Evolutionary conservation across 2,113 vertebrate genomes (phyloP).

Genomic region (Sminthopsis crassicaudata): DNA sequence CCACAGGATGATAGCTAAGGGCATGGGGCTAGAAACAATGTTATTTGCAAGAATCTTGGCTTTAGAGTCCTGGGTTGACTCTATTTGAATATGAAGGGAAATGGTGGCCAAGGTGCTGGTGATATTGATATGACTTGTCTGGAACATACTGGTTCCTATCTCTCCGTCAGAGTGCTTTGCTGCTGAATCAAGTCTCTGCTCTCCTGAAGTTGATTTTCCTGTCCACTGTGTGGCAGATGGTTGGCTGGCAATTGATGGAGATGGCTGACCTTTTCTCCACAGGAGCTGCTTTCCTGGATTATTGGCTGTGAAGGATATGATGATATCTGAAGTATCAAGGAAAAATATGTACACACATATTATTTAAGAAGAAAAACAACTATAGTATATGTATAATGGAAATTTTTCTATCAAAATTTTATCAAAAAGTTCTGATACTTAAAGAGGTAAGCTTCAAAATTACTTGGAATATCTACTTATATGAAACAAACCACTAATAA

Average conservation of each 20-base stretch:
- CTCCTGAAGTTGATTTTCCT: not conserved
- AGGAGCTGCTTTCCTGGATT: not conserved
- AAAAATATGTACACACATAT: not conserved
- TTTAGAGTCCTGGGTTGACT: not conserved
- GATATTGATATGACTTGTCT: not conserved
- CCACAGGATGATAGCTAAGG: not conserved
- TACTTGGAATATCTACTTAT: not conserved
- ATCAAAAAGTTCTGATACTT: not conserved
- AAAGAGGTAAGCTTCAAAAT: not conserved
- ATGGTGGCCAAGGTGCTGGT: not conserved
- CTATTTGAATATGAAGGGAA: not conserved
- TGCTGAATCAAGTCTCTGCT: not conserved
- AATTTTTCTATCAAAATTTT: not conserved
- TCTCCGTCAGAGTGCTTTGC: not conserved
- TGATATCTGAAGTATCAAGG: not conserved
- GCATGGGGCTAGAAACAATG: not conserved
- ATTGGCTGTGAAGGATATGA: not conserved
- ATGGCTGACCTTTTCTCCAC: not conserved
- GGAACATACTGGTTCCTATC: not conserved
- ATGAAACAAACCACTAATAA: not conserved
- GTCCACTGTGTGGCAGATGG: not conserved
- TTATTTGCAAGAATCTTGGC: not conserved
- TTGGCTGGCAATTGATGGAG: not conserved
- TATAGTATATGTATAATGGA: not conserved
- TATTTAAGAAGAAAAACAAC: not conserved